Evolutionary conservation across 2,797 vertebrate species (phyloP).

Genomic region (Dallia pectoralis): DNA sequence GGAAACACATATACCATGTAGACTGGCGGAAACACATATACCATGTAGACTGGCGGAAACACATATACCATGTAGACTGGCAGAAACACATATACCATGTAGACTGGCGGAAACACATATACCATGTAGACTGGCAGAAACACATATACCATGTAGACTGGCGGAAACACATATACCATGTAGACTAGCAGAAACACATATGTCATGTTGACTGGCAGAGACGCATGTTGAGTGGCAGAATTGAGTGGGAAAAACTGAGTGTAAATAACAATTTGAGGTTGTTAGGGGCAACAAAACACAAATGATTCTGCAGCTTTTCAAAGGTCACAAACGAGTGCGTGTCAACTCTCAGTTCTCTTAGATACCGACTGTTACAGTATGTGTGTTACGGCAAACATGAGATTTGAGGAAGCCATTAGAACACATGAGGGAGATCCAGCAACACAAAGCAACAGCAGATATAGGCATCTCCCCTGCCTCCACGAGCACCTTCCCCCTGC

Average conservation of each 20-base stretch:
- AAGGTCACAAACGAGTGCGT: neutral
- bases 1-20: no score
- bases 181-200: neutral
- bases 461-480: neutral
- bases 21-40: neutral
- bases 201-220: neutral
- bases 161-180: neutral
- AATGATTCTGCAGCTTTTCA: conserved; percentile 28
- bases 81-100: no score
- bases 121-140: neutral
- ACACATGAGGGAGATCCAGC: neutral
- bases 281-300: conserved; percentile 29
- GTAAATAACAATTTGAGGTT: conserved; percentile 3
- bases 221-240: neutral
- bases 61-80: no score
- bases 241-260: neutral
- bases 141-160: no score
- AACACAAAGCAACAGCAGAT: neutral
- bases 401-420: neutral
- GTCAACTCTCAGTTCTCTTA: conserved; percentile 1
- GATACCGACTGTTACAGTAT: neutral
- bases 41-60: neutral
- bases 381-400: neutral
- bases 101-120: neutral
- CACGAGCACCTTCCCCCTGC: no score